Base-by-base conservation (phyloP, 2,797 vertebrate species). In the Poecilia picta region DNA sequence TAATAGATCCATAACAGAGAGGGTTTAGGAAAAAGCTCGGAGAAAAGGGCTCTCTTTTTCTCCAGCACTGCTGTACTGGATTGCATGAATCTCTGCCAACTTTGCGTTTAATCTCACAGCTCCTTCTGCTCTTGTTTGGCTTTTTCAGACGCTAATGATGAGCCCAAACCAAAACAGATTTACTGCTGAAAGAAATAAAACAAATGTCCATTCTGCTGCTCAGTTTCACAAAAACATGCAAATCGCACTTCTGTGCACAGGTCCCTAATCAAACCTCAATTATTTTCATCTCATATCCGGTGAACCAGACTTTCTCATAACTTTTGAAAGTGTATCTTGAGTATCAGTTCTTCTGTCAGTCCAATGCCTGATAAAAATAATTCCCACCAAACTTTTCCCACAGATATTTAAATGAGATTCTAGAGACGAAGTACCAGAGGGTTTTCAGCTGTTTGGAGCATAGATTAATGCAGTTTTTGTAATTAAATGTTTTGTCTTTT, bases 11-110 rank as follows among this genome's bases (percentile, higher is more conserved):
- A 87, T 82, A 83, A 81, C 18, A 3, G 46, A 81, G 73, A 51
- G 77, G 81, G 76, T 87, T 84, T 82, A 81, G 84, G 39, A 8
- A 87, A 90, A 89, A 91, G 82, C 80, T 78, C 77, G 55, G 49
- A 68, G 82, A 90, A 90, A 91, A 88, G 74, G n/a, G 43, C 33
- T 86, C 57, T 39, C 51, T 78, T 51, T 78, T 77, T 77, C 79
- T 71, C 83, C 84, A 55, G 77, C 83, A 80, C 72, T 18, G 57
- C 83, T 85, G 88, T 82, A 72, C 66, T 43, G 70, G 88, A 90
- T 89, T 87, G 87, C 80, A 74, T 81, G 85, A 89, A 86, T 85
- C 77, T 82, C 77, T 81, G 89, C 91, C 91, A 92, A 81, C 72
- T 78, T 75, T 41, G 39, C 46, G 77, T 87, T 87, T 91, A 91